A percentile compares a stretch with the other conserved stretches of the same genome.
Evolutionary conservation across 35 echinoderm and acorn worm genomes (phyloP).

Genomic region (Nesometra sesokonis): DNA sequence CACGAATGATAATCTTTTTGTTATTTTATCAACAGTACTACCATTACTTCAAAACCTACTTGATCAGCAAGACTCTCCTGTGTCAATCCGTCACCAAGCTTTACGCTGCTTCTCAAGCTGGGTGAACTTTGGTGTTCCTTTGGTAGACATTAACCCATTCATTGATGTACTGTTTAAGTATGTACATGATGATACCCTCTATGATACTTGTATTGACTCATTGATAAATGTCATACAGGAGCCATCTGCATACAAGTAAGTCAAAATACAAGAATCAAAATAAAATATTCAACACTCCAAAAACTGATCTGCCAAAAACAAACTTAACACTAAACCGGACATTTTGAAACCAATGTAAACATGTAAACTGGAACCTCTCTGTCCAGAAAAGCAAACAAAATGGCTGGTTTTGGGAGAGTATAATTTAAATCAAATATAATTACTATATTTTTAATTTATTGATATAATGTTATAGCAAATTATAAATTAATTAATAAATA

Average conservation of each 20-base stretch:
- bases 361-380: no score
- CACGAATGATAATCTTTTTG: background rate
- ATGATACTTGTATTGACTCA: constrained; percentile 84
- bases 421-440: no score
- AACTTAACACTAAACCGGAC: no score
- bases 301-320: no score
- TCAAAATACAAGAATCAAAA: background rate
- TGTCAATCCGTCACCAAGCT: constrained; percentile 63
- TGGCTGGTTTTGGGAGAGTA: no score
- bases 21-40: constrained; percentile 40
- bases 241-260: constrained; percentile 88
- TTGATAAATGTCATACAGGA: constrained; percentile 65
- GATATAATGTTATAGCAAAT: no score
- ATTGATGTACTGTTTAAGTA: constrained; percentile 65
- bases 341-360: no score
- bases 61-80: constrained; percentile 54
- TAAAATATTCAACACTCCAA: no score
- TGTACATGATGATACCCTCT: constrained; percentile 61
- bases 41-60: constrained; percentile 65
- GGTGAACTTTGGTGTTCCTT: constrained; percentile 77
- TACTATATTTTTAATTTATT: no score
- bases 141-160: constrained; percentile 72
- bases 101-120: constrained; percentile 87
- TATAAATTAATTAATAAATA: no score
- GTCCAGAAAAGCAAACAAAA: no score